phyloP scores from a whole-genome alignment of 1,140 invertebrate species.

The Ruditapes philippinarum region DNA sequence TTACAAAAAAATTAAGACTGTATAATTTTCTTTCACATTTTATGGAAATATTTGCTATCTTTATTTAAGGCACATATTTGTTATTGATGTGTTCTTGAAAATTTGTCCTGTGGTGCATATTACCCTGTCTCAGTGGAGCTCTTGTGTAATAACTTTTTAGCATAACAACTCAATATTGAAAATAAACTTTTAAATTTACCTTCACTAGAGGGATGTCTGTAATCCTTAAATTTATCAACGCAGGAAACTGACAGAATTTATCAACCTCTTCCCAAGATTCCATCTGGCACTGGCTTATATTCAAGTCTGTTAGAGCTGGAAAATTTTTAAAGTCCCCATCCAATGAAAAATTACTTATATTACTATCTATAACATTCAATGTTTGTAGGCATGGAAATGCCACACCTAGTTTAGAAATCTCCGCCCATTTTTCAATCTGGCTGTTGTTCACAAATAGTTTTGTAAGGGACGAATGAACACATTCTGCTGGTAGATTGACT shows the following conservation, averaged over 20 bases:
- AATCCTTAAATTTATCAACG: slow-evolving; percentile 93
- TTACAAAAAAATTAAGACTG: no score
- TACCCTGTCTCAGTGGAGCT: no score
- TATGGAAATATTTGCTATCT: no score
- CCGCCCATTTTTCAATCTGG: slow-evolving; percentile 92
- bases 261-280: slow-evolving; percentile 96
- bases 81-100: no score
- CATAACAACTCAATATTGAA: no score
- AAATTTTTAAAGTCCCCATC: slow-evolving; percentile 83
- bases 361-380: slow-evolving; percentile 94
- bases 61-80: no score
- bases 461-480: slow-evolving; percentile 83
- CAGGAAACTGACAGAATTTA: slow-evolving; percentile 93
- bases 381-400: slow-evolving; percentile 94
- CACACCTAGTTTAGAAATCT: slow-evolving; percentile 93
- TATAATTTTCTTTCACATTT: no score
- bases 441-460: slow-evolving; percentile 87
- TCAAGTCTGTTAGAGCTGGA: slow-evolving; percentile 92
- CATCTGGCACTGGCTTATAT: slow-evolving; percentile 94
- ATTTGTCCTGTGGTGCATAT: no score
- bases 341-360: slow-evolving; percentile 69
- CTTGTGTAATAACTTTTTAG: no score
- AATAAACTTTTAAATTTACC: no score
- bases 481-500: slow-evolving; percentile 89
- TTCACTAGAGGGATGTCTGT: slow-evolving; percentile 89